Conservation (phyloP, 1,140 invertebrate genomes). For the Drosophila sturtevanti region DNA sequence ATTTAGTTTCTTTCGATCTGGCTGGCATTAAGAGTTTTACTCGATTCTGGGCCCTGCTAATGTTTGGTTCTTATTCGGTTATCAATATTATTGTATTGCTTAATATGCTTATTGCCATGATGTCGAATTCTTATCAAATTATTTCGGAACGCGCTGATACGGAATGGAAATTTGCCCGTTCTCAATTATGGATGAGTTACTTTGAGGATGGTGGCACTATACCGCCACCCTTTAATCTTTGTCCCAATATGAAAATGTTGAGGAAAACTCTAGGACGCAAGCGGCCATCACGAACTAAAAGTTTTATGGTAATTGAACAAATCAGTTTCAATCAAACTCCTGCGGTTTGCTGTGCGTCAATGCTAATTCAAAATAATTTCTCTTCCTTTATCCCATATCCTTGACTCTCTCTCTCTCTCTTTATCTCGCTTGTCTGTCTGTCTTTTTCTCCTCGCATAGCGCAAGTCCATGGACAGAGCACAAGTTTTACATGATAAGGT, state of each 20-base stretch:
- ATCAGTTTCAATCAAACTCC: slow-evolving; percentile 73
- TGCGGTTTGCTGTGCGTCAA: slow-evolving; percentile 63
- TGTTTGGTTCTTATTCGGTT: slow-evolving; percentile 94
- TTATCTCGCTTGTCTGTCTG: not conserved
- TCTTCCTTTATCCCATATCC: no score
- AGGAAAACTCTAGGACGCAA: slow-evolving; percentile 82
- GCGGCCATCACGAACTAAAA: slow-evolving; percentile 83
- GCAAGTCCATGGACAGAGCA: slow-evolving; percentile 88
- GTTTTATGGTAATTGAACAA: slow-evolving; percentile 84
- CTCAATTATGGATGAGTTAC: slow-evolving; percentile 96
- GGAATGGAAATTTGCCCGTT: slow-evolving; percentile 96
- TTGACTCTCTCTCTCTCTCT: no score
- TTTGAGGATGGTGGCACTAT: slow-evolving; percentile 94
- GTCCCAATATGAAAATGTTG: slow-evolving; percentile 88
- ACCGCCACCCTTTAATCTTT: slow-evolving; percentile 94
- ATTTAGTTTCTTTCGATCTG: slow-evolving; percentile 92
- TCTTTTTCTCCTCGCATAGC: slow-evolving; percentile 83
- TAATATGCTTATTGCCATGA: slow-evolving; percentile 98
- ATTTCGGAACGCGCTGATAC: slow-evolving; percentile 94
- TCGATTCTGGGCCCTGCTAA: slow-evolving; percentile 92
- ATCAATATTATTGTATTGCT: slow-evolving; percentile 96
- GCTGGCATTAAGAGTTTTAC: slow-evolving; percentile 94
- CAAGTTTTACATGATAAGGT: slow-evolving; percentile 88
- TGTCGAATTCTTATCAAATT: slow-evolving; percentile 97
- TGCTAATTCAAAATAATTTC: slow-evolving; percentile 30